These are phyloP conservation scores for Eriosoma lanigerum DNA, from an alignment of 1,140 invertebrate genomes.

Conservation along the genomic window DNA sequence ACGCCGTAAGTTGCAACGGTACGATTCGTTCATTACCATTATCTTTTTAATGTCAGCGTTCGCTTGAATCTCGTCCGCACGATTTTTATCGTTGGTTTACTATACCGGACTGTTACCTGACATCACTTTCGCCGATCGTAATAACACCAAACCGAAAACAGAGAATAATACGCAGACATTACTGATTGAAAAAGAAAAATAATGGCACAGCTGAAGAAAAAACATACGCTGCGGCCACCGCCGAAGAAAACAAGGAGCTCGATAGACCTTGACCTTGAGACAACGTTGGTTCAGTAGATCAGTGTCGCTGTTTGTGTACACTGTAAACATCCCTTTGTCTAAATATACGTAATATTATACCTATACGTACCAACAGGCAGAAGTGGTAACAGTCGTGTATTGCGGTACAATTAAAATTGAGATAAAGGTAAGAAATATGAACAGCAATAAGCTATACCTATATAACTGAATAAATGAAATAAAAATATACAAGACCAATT, in stretches of 20 bases:
- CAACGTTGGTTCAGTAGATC: conserved; percentile 28
- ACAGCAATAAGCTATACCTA: no score
- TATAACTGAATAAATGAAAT: no score
- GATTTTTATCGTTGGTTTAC: no score
- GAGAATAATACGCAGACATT: background rate
- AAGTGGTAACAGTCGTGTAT: background rate
- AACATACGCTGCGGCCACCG: background rate
- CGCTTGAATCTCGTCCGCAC: background rate
- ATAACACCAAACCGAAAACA: no score
- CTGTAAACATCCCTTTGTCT: background rate
- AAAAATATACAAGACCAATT: no score
- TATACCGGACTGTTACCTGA: no score
- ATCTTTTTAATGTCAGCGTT: background rate
- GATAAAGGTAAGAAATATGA: background rate
- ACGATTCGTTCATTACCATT: no score
- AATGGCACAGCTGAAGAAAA: background rate
- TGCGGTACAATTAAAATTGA: background rate
- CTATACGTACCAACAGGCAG: background rate
- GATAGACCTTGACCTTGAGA: conserved; percentile 49
- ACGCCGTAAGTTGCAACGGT: no score
- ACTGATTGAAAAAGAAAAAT: background rate
- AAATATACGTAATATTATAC: background rate
- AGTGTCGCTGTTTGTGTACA: conserved; percentile 4
- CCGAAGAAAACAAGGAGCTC: conserved; percentile 12
- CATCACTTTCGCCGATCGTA: no score